Evolutionary conservation across 2,113 vertebrate species (phyloP).

Genomic region (Notiomystis cincta): DNA sequence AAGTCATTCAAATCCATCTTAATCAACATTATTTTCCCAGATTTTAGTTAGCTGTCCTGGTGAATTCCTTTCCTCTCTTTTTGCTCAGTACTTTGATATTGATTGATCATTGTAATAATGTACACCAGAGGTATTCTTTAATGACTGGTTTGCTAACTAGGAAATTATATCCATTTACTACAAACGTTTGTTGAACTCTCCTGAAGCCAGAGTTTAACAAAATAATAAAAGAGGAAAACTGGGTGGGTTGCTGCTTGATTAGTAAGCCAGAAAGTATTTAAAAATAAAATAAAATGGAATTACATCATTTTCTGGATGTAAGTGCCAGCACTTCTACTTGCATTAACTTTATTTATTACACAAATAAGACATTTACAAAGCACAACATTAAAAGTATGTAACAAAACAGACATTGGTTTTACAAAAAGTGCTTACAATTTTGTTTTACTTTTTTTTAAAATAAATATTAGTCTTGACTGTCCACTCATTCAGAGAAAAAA

Average conservation of each 20-base stretch:
- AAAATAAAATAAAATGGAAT: conserved; percentile 72
- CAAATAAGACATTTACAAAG: conserved; percentile 93
- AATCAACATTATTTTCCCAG: conserved; percentile 66
- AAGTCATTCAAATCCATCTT: conserved; percentile 55
- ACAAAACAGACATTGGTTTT: conserved; percentile 90
- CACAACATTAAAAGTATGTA: conserved; percentile 90
- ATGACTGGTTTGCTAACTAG: conserved; percentile 48
- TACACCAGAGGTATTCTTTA: conserved; percentile 49
- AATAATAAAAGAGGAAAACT: conserved; percentile 55
- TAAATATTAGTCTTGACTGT: conserved; percentile 91
- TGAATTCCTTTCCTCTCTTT: conserved; percentile 65
- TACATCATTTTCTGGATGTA: conserved; percentile 67
- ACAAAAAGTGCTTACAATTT: conserved; percentile 96
- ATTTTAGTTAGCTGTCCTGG: conserved; percentile 65
- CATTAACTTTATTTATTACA: conserved; percentile 90
- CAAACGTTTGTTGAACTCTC: conserved; percentile 43
- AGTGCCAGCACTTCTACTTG: conserved; percentile 82
- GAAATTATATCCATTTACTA: conserved; percentile 54
- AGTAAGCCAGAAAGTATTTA: conserved; percentile 57
- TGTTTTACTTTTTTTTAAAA: conserved; percentile 84
- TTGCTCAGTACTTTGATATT: conserved; percentile 30
- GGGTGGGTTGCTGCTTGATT: conserved; percentile 47
- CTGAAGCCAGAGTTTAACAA: conserved; percentile 58
- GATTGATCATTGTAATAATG: conserved; percentile 58
- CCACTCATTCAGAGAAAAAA: conserved; percentile 73